These are phyloP conservation scores for Unio pictorum DNA, from an alignment of 2,888 invertebrate genomes.

Conservation along the genomic window DNA sequence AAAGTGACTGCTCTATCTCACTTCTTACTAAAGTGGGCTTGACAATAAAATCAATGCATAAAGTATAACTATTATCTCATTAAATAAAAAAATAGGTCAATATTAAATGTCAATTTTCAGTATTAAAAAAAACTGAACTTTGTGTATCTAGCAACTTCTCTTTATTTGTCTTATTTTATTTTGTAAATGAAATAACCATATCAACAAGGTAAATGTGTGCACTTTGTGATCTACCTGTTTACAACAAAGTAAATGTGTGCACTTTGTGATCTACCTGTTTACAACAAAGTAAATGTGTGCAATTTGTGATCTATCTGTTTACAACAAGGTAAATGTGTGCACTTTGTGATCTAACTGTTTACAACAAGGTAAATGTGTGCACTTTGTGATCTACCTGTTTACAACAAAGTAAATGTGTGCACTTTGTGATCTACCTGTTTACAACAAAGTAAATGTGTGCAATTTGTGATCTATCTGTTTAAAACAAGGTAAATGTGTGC, in stretches of 20 bases:
- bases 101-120: too few species aligned
- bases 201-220: too few species aligned
- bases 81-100: too few species aligned
- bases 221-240: slow-evolving; percentile 42
- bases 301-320: slow-evolving; percentile 41
- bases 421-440: slow-evolving; percentile 42
- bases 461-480: slow-evolving; percentile 41
- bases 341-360: slow-evolving; percentile 41
- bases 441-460: slow-evolving; percentile 11
- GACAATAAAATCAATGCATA: too few species aligned
- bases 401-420: slow-evolving; percentile 11
- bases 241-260: slow-evolving; percentile 11
- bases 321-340: slow-evolving; percentile 10
- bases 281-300: slow-evolving; percentile 10
- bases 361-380: slow-evolving; percentile 10
- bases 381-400: slow-evolving; percentile 41
- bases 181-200: too few species aligned
- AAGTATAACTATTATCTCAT: too few species aligned
- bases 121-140: too few species aligned
- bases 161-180: too few species aligned
- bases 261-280: slow-evolving; percentile 42
- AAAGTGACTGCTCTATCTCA: too few species aligned
- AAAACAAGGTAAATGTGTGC: slow-evolving; percentile 9
- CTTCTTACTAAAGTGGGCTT: too few species aligned
- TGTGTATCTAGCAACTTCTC: too few species aligned